phyloP scores from a whole-genome alignment of 1,140 invertebrate genomes.

The Aphelinus certus region DNA sequence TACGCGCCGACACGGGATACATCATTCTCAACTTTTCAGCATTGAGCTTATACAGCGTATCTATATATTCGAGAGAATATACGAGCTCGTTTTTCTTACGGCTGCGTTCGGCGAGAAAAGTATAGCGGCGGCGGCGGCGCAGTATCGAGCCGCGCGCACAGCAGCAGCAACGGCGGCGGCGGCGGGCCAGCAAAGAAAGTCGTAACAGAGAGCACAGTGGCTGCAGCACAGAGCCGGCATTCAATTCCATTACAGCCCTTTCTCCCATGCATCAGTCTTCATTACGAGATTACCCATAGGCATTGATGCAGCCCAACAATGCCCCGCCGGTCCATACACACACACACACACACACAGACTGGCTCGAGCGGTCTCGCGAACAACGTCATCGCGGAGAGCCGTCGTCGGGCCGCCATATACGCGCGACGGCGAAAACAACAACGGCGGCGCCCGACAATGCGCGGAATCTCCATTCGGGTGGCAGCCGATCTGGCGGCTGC shows the following conservation, averaged over 20 bases:
- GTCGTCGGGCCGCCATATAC: neutral
- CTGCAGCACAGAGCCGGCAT: too few relatives aligned
- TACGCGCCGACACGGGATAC: neutral
- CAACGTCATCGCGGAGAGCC: neutral
- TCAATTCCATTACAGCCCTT: constrained; percentile 7
- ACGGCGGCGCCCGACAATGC: neutral
- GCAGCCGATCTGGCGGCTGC: too few relatives aligned
- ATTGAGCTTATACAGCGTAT: neutral
- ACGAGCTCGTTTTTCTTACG: neutral
- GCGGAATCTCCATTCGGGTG: too few relatives aligned
- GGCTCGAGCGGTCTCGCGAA: neutral
- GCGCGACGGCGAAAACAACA: neutral
- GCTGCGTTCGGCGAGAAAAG: neutral
- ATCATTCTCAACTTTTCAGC: constrained; percentile 31
- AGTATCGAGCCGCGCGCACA: too few relatives aligned
- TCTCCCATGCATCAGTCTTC: constrained; percentile 14
- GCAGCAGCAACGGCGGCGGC: too few relatives aligned
- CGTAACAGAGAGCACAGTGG: too few relatives aligned
- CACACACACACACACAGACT: too few relatives aligned
- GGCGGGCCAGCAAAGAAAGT: too few relatives aligned
- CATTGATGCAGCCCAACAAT: neutral
- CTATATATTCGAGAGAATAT: too few relatives aligned
- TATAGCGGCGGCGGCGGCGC: neutral
- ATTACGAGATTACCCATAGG: constrained; percentile 7
- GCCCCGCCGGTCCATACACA: neutral